Conservation (phyloP, 2,113 vertebrate species). For the Cercopithecus mona region DNA sequence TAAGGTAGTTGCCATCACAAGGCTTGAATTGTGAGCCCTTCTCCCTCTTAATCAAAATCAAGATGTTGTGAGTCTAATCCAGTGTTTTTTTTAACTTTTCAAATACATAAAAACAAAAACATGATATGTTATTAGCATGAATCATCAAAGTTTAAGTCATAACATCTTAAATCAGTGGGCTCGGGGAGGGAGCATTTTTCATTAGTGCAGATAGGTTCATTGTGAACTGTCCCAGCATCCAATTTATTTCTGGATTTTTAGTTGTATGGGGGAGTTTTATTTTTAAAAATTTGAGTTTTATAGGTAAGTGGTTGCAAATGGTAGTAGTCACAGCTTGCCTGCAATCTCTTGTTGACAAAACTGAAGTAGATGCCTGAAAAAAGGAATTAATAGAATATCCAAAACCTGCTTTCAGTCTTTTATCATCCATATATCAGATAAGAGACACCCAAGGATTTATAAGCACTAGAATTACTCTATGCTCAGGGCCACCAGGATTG, state of each 20-base stretch:
- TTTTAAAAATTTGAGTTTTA: background rate
- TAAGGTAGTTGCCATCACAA: background rate
- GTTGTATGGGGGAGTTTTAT: background rate
- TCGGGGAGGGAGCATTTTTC: background rate
- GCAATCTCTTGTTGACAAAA: background rate
- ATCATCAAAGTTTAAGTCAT: background rate
- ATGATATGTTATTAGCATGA: background rate
- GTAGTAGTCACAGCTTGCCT: background rate
- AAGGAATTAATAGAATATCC: background rate
- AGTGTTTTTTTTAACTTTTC: background rate
- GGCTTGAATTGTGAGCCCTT: background rate
- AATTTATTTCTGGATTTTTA: background rate
- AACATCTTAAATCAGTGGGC: background rate
- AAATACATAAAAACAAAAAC: background rate
- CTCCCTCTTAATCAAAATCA: background rate
- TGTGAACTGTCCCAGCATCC: background rate
- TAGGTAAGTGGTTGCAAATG: background rate
- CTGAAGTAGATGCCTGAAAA: background rate
- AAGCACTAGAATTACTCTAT: background rate
- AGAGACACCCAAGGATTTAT: background rate
- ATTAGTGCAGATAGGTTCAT: background rate
- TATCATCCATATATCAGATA: background rate
- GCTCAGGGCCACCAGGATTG: background rate
- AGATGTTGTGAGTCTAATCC: background rate
- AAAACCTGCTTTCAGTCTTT: background rate